A percentile compares a stretch with the other conserved stretches of the same genome.
Conservation (phyloP, 2,797 vertebrate genomes). For the Ciconia nigra region DNA sequence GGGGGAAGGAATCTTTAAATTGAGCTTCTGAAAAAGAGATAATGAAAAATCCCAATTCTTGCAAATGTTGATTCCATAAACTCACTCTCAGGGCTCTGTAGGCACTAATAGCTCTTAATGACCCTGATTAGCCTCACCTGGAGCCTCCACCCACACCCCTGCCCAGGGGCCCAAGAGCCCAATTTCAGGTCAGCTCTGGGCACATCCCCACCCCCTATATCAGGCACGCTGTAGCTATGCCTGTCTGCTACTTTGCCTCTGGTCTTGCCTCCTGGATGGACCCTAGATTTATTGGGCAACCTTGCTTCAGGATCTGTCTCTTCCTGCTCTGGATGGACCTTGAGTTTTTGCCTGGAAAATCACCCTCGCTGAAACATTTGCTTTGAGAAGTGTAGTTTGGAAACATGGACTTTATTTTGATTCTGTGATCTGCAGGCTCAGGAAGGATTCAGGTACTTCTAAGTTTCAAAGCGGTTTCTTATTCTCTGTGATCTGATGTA, state of each 20-base stretch:
- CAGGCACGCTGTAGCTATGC: fast-evolving
- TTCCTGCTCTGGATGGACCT: background rate
- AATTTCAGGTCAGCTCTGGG: background rate
- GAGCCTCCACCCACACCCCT: background rate
- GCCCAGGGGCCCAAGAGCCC: too few relatives aligned
- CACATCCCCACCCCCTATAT: fast-evolving
- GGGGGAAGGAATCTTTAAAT: background rate
- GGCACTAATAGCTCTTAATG: background rate
- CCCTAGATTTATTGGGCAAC: background rate
- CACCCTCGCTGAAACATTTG: background rate
- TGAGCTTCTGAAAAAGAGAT: background rate
- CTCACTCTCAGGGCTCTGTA: background rate
- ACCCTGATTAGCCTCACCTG: background rate
- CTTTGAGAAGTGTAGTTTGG: background rate
- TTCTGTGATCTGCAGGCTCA: background rate
- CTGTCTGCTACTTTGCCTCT: background rate
- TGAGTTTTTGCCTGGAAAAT: background rate
- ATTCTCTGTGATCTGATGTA: background rate
- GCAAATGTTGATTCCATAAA: background rate
- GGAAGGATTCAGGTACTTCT: background rate
- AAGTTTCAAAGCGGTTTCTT: background rate
- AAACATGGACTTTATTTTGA: background rate
- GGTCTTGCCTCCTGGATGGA: background rate
- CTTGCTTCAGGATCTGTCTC: background rate
- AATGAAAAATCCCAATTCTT: background rate